Base-by-base conservation (phyloP, 2,797 vertebrate genomes). In the Chrysocyon brachyurus region DNA sequence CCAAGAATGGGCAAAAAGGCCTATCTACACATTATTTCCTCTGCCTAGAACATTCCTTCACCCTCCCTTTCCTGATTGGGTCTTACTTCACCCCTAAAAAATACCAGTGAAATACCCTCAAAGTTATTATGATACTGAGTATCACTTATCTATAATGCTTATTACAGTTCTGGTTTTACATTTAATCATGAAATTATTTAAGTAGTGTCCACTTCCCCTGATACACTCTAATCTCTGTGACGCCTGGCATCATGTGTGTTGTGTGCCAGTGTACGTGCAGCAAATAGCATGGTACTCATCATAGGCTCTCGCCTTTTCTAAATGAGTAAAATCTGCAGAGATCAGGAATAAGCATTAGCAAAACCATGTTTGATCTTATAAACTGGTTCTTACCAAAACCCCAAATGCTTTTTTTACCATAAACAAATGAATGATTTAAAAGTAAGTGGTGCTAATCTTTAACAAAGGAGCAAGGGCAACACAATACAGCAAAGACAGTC, bases 351-450 rank as follows among this genome's bases (percentile, higher is more conserved):
- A 28, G 89, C 82, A 49, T 0, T 64, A 56, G 17, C 24, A 94
- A 94, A 12, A 70, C n/a, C 24, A 9, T 78, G 75, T 63, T 4
- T 91, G n/a, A 92, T 77, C 70, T 57, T 68, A 2, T 33, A 84
- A 52, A 79, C 33, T 31, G 87, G 49, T 75, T 89, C 31, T 33
- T 91, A 26, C 59, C 33, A 91, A 91, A 95, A 93, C 26, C 7
- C 12, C 70, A 93, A 94, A 72, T 63, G 90, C n/a, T 75, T 79
- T 94, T 46, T 96, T 75, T 81, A 68, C 40, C 95, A 68, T 36
- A 52, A 40, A 87, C 6, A 40, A 77, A 79, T 49, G 15, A 89
- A 11, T 14, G 10, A 90, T 21, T 87, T 49, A 90, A 85, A 96
- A 85, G 90, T 59, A 91, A 90, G 88, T 70, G 54, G 33, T 26